These are phyloP conservation scores for Sebastes nivosus DNA, from an alignment of 2,797 vertebrate genomes.

Conservation along the genomic window DNA sequence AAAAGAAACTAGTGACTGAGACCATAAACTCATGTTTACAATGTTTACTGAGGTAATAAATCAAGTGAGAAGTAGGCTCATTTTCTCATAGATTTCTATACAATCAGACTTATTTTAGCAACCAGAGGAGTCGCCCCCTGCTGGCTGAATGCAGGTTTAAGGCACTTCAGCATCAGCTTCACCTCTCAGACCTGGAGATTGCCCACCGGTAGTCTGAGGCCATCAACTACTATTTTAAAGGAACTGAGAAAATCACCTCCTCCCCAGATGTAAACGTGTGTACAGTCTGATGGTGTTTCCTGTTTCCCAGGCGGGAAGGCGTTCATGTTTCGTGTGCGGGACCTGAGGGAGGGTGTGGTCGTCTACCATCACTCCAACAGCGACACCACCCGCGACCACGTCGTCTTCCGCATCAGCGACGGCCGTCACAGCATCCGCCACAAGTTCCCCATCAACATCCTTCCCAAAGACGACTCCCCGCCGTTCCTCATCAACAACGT, in stretches of 20 bases:
- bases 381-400: slow-evolving; percentile 78
- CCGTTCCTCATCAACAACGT: slow-evolving; percentile 79
- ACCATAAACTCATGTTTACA: too few relatives aligned
- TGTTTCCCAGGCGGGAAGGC: slow-evolving; percentile 81
- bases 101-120: too few relatives aligned
- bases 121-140: too few relatives aligned
- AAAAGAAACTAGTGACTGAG: too few relatives aligned
- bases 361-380: slow-evolving; percentile 83
- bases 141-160: too few relatives aligned
- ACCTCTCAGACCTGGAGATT: too few relatives aligned
- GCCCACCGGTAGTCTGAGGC: too few relatives aligned
- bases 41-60: too few relatives aligned
- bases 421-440: slow-evolving; percentile 80
- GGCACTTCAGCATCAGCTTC: too few relatives aligned
- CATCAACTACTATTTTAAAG: too few relatives aligned
- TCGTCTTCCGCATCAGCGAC: slow-evolving; percentile 82
- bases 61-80: too few relatives aligned
- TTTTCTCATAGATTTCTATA: too few relatives aligned
- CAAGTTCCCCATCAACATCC: slow-evolving; percentile 78
- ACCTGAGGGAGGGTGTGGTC: slow-evolving; percentile 75
- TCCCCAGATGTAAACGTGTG: not conserved
- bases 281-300: not conserved
- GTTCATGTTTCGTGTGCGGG: slow-evolving; percentile 83
- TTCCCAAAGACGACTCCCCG: slow-evolving; percentile 81
- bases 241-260: not conserved